Evolutionary conservation across 92 coral and sea anemone genomes (phyloP), one percentile per base, ranked within the genome.

Genomic region (Micromussa lordhowensis): DNA sequence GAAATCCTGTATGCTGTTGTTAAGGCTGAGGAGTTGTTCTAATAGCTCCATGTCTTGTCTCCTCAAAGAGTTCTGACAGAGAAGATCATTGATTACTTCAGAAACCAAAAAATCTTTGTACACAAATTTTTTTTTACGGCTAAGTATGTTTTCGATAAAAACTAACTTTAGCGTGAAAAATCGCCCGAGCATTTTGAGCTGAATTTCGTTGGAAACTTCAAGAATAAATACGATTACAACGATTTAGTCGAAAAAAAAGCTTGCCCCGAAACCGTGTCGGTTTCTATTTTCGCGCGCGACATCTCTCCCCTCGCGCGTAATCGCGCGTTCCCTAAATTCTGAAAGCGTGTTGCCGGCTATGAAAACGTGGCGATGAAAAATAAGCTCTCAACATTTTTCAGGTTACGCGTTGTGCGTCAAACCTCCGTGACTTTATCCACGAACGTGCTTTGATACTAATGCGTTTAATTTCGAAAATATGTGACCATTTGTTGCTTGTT

Each of bases 1-100:
- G 91, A 95, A 89, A 12, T 95, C 94, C 53, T 92, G 98, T 69
- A 95, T 95, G 73, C 96, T 95, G 77, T 95, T 90, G 90, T 95
- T 92, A 40, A 95, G 94, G 3, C 90, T 91, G 21, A 95, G 90
- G 17, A 95, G 94, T 54, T 95, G 98, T 55, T 89, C 91, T 75
- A 95, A 79, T 22, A 95, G 77, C 29, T 91, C 95, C 78, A 93
- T 89, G 88, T 95, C 98, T 82, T 95, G 98, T 78, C 92, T 88
- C 68, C 98, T 91, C 7, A 95, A 77, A 64, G 96, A 91, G 74
- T 95, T 95, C 98, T 95, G 48, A 28, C 28, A 15, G 73, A n/a
- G 32, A 68, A 32, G 12, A 72, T 34, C 3, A 72, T 72, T 59
- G 66, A 59, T 21, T 31, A 72, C 24, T 36, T 6, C 49, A 21